Base-by-base conservation (phyloP, 2,113 vertebrate genomes). In the Elachura formosa region DNA sequence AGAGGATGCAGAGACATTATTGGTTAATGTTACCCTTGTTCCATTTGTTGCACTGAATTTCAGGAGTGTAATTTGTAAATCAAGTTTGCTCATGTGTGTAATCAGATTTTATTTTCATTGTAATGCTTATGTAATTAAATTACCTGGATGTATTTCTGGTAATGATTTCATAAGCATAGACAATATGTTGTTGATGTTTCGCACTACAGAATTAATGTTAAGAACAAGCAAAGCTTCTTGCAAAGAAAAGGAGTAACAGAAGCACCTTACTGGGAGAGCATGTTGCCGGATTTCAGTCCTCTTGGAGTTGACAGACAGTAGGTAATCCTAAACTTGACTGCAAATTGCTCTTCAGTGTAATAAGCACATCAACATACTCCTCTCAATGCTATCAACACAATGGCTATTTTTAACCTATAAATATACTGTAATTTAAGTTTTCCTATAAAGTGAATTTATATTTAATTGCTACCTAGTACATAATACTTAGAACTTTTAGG, bases 381-480 rank as follows among this genome's bases (percentile, higher is more conserved):
- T 95, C 72, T 84, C 86, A 64, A 20, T 95, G 93, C 94, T 97
- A 80, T 96, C 63, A 91, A 91, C 96, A 96, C 95, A 91, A 20
- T 95, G 87, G 61, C 79, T 93, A 63, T 94, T 97, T 97, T 96
- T 96, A 97, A 94, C 79, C 69, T 97, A 95, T 95, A 95, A 95
- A 94, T 95, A 95, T 69, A 93, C 79, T 96, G 87, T 97, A 97
- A 98, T 87, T 97, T 97, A 95, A 97, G 94, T 87, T 97, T 97
- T 97, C 97, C 87, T 97, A 97, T 43, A 94, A 94, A 97, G 92
- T 90, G 52, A 92, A 86, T 97, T 97, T 97, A 91, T 98, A 93
- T 96, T 95, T 97, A 96, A 96, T 95, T 97, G 85, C 85, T 96
- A 72, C 89, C 96, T 97, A 96, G 97, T 96, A 92, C 94, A 68